A percentile compares a stretch with the other conserved stretches of the same genome.
Evolutionary conservation across 1,140 invertebrate species (phyloP).

Genomic region (Diachasma alloeum): DNA sequence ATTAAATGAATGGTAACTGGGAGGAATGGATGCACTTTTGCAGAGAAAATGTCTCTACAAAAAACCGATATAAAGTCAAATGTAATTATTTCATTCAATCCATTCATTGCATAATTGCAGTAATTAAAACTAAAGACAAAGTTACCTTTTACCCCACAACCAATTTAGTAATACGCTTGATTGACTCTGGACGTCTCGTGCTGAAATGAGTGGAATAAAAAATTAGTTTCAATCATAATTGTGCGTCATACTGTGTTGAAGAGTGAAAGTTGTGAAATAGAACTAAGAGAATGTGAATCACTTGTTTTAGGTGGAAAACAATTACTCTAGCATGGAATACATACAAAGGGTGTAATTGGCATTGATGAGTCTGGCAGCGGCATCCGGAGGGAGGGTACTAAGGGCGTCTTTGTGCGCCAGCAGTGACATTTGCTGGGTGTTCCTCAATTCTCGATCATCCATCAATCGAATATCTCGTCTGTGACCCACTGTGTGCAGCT

Average conservation of each 20-base stretch:
- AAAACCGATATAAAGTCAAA: too few relatives aligned
- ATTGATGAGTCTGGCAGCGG: slow-evolving; percentile 72
- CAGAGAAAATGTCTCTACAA: too few relatives aligned
- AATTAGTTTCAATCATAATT: background rate
- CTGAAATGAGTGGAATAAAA: slow-evolving; percentile 63
- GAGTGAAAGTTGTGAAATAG: too few relatives aligned
- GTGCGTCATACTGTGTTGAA: background rate
- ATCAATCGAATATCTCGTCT: slow-evolving; percentile 76
- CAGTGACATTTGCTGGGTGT: slow-evolving; percentile 75
- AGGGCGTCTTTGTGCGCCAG: slow-evolving; percentile 74
- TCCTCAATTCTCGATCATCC: slow-evolving; percentile 77
- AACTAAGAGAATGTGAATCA: slow-evolving; percentile 9
- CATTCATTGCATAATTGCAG: too few relatives aligned
- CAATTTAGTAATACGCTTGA: slow-evolving; percentile 80
- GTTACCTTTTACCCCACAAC: slow-evolving; percentile 74
- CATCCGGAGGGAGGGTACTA: slow-evolving; percentile 71
- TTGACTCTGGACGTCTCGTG: slow-evolving; percentile 78
- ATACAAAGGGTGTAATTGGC: slow-evolving; percentile 77
- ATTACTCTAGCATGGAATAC: slow-evolving; percentile 53
- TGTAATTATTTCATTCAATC: too few relatives aligned
- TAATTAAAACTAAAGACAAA: background rate
- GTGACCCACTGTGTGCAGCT: slow-evolving; percentile 77
- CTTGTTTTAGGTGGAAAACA: slow-evolving; percentile 13
- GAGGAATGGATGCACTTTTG: too few relatives aligned
- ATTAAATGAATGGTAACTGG: too few relatives aligned